These are phyloP conservation scores for Colostygia pectinataria DNA, from an alignment of 2,888 invertebrate species.

Conservation along the genomic window DNA sequence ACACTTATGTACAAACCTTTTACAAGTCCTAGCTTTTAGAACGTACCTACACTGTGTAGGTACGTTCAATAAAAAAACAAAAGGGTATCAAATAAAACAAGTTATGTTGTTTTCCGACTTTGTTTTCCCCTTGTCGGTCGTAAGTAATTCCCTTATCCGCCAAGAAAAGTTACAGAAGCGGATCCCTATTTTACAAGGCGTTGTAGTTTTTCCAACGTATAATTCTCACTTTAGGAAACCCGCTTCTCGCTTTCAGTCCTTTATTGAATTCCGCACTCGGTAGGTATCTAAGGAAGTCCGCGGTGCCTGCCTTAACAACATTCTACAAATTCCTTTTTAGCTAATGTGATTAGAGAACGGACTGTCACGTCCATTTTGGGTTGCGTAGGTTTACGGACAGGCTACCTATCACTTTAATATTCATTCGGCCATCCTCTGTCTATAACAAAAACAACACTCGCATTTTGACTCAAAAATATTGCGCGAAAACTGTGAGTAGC, in stretches of 20 bases:
- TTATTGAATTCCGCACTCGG: conserved; percentile 75
- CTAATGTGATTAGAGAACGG: conserved; percentile 56
- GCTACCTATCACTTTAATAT: conserved; percentile 38
- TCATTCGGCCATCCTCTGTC: conserved; percentile 23
- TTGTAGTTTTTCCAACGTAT: conserved; percentile 63
- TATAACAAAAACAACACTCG: conserved; percentile 15
- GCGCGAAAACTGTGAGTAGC: conserved; percentile 21
- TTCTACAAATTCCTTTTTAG: conserved; percentile 58
- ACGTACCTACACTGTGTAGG: too few species aligned
- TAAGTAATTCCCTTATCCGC: conserved; percentile 69
- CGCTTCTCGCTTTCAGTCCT: conserved; percentile 59
- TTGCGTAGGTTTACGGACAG: conserved; percentile 37
- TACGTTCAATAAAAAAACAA: conserved; percentile 36
- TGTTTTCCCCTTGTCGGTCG: conserved; percentile 69
- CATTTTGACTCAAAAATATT: conserved; percentile 28
- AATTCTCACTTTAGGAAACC: conserved; percentile 73
- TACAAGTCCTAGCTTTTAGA: too few species aligned
- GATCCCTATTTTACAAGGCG: conserved; percentile 61
- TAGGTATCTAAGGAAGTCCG: conserved; percentile 62
- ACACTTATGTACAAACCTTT: conserved; percentile 20
- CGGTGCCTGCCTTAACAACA: conserved; percentile 59
- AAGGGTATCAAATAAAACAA: conserved; percentile 58
- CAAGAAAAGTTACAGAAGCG: conserved; percentile 64
- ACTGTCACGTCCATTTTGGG: conserved; percentile 43
- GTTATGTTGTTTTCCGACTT: conserved; percentile 66